These are phyloP conservation scores for Orchesella cincta DNA, from an alignment of 1,140 invertebrate species.

Conservation along the genomic window DNA sequence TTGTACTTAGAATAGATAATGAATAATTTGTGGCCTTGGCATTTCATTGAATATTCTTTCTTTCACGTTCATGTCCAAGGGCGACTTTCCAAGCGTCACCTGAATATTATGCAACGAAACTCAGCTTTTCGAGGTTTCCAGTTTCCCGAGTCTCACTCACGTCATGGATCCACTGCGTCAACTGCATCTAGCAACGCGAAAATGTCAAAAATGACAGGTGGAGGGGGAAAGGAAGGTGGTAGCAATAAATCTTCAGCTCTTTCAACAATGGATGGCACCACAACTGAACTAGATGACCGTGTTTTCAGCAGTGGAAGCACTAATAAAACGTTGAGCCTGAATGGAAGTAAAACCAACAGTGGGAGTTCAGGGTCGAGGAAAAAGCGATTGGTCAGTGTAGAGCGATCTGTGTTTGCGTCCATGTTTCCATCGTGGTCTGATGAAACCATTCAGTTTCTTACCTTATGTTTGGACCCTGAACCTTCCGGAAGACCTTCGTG, in stretches of 20 bases:
- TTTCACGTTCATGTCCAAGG: slow-evolving; percentile 37
- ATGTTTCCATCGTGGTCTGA: slow-evolving; percentile 50
- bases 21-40: neutral
- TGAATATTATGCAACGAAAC: slow-evolving; percentile 49
- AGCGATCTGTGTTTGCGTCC: slow-evolving; percentile 44
- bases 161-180: slow-evolving; percentile 48
- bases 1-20: too few relatives aligned
- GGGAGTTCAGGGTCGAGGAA: slow-evolving; percentile 28
- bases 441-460: slow-evolving; percentile 46
- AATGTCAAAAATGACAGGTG: slow-evolving; percentile 22
- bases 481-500: slow-evolving; percentile 44
- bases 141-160: slow-evolving; percentile 40
- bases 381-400: slow-evolving; percentile 3
- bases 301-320: neutral
- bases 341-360: neutral
- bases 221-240: neutral
- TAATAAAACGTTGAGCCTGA: neutral
- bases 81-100: slow-evolving; percentile 45
- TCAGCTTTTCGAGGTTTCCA: slow-evolving; percentile 50
- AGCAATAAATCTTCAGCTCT: slow-evolving; percentile 14
- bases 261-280: neutral
- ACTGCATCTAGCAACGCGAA: slow-evolving; percentile 33
- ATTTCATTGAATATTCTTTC: neutral
- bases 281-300: neutral
- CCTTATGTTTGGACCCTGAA: slow-evolving; percentile 49